Base-by-base conservation (phyloP, 2,113 vertebrate species). In the Syngnathus floridae region DNA sequence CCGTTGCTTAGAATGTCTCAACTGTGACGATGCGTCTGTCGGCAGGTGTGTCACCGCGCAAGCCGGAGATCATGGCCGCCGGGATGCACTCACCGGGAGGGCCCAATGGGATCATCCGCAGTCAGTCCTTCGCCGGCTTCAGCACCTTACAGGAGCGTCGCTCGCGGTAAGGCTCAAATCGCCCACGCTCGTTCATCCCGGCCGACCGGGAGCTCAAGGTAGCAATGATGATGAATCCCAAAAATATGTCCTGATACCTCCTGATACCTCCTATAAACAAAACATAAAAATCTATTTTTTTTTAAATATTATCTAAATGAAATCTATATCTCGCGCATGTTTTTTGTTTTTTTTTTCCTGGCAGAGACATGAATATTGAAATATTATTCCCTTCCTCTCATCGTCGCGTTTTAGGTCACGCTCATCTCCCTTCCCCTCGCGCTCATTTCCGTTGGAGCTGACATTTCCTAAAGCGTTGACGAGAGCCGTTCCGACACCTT, bases 71-170 rank as follows among this genome's bases (percentile, higher is more conserved):
- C 93, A 98, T 98, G 95, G 92, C 95, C 72, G 91, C 95, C n/a
- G 90, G 94, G 76, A 92, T 93, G 62, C 94, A 95, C 84, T 97
- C 96, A 11, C 97, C 95, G 0, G 97, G 96, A 57, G 97, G 97
- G 37, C 97, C 96, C 86, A 97, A 97, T 79, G 96, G 95, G 54
- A 99, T 99, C 84, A 98, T 99, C 75, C 90, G 97, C 73, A 99
- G 97, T 77, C 97, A 99, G 87, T 99, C 97, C 31, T 99, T 99
- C 0, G 96, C 97, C 0, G 97, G 97, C 40, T 98, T 99, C 90
- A 99, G 96, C 38, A 95, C 96, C 5, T 92, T 98, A 35, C 96
- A 98, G 80, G 97, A 99, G 66, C 88, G 94, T 22, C 90, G 96
- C 70, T 98, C 95, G 75, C 94, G 97, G 97, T 91, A 87, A 92